These are phyloP conservation scores for Accipiter cooperii DNA, from an alignment of 2,113 vertebrate species.

Conservation along the genomic window DNA sequence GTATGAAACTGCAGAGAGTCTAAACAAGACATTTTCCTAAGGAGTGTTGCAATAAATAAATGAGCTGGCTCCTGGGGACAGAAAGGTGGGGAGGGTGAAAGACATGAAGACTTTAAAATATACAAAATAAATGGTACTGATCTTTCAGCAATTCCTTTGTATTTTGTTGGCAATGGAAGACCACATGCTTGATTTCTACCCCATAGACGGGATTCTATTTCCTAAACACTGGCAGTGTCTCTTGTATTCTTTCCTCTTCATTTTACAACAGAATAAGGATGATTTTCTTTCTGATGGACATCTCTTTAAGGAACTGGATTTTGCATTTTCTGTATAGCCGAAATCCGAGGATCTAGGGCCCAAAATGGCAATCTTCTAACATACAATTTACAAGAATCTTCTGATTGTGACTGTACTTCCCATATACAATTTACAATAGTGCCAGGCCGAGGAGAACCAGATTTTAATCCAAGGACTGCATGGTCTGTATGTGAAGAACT, in stretches of 20 bases:
- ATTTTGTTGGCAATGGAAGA: neutral
- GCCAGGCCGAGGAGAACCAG: neutral
- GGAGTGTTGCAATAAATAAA: neutral
- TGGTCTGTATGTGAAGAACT: neutral
- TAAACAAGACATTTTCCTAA: neutral
- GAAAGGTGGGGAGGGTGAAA: rapidly evolving
- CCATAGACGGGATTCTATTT: neutral
- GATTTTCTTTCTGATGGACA: neutral
- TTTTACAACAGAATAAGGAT: neutral
- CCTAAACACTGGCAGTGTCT: neutral
- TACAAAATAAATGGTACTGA: neutral
- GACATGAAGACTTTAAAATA: neutral
- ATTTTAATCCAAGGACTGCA: neutral
- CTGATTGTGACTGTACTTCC: neutral
- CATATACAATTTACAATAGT: neutral
- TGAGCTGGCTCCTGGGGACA: neutral
- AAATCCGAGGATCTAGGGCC: neutral
- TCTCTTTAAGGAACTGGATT: neutral
- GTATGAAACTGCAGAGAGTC: neutral
- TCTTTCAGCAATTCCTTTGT: neutral
- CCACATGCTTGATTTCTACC: neutral
- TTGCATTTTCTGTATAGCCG: neutral
- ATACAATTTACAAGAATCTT: neutral
- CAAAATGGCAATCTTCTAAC: neutral
- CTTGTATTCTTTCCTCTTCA: neutral